Conservation (phyloP, 2,888 invertebrate genomes). For the Dichetophora obliterata region DNA sequence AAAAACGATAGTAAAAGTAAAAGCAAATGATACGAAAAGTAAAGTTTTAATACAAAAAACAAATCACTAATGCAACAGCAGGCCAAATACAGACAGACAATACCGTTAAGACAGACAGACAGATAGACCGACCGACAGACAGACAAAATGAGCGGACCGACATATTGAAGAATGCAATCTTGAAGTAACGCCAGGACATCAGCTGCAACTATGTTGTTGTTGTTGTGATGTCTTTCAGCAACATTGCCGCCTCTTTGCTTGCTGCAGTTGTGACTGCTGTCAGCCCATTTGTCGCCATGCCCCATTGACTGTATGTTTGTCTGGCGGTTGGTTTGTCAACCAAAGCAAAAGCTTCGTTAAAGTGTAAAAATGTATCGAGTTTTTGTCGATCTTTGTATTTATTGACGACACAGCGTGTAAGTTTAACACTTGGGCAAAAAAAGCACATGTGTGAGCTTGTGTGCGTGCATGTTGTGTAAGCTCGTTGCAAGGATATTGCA, state of each 20-base stretch:
- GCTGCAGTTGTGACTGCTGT: background rate
- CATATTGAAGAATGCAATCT: background rate
- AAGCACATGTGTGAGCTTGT: background rate
- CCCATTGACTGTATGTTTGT: background rate
- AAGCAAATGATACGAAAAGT: background rate
- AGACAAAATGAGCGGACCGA: too few species aligned
- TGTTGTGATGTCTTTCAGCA: too few species aligned
- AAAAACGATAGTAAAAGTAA: background rate
- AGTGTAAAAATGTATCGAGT: slow-evolving; percentile 15
- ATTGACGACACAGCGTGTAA: background rate
- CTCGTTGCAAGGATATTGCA: background rate
- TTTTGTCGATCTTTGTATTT: background rate
- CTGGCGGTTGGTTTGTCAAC: background rate
- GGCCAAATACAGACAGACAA: too few species aligned
- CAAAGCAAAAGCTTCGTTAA: slow-evolving; percentile 7
- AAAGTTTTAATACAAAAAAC: background rate
- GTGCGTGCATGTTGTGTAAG: slow-evolving; percentile 3
- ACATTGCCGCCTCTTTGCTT: background rate
- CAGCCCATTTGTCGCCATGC: background rate
- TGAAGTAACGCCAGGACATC: too few species aligned
- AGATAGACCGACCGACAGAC: background rate
- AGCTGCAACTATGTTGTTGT: background rate
- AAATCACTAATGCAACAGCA: background rate
- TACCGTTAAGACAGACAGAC: background rate
- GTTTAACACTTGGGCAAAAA: background rate